Conservation (phyloP, 2,797 vertebrate genomes). For the Macroramphosus scolopax region DNA sequence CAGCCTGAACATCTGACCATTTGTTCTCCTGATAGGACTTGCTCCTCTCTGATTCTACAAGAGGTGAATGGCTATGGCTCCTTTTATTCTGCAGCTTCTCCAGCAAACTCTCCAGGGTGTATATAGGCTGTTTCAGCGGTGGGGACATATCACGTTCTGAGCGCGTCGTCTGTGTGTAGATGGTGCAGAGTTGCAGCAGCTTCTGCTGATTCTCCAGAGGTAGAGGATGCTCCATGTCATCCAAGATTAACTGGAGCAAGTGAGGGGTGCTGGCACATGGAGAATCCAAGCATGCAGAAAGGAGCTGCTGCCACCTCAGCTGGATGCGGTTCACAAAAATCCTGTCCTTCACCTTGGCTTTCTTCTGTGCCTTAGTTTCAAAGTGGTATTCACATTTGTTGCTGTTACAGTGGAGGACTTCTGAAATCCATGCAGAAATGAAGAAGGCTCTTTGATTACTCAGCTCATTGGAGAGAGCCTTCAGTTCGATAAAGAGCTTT, state of each 20-base stretch:
- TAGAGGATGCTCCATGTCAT: slow-evolving; percentile 86
- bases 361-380: slow-evolving; percentile 69
- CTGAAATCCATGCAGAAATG: slow-evolving; percentile 86
- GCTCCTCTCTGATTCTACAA: slow-evolving; percentile 21
- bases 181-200: slow-evolving; percentile 85
- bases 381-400: slow-evolving; percentile 67
- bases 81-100: slow-evolving; percentile 72
- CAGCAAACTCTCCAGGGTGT: slow-evolving; percentile 88
- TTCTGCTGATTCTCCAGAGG: slow-evolving; percentile 81
- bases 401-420: slow-evolving; percentile 83
- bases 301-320: slow-evolving; percentile 86
- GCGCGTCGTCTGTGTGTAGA: slow-evolving; percentile 85
- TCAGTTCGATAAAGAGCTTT: slow-evolving; percentile 85
- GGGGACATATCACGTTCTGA: slow-evolving; percentile 25
- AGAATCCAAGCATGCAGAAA: slow-evolving; percentile 85
- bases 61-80: slow-evolving; percentile 23
- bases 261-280: slow-evolving; percentile 86
- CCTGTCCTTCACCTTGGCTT: slow-evolving; percentile 71
- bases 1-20: slow-evolving; percentile 64
- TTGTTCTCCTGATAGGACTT: slow-evolving; percentile 61
- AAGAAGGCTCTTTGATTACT: slow-evolving; percentile 77
- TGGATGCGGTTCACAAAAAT: slow-evolving; percentile 80
- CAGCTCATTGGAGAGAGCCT: slow-evolving; percentile 71
- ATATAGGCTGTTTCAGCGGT: slow-evolving; percentile 73
- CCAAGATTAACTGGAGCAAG: slow-evolving; percentile 86